Percentiles rank a stretch among this genome's conserved stretches.
Evolutionary conservation across 1,140 invertebrate genomes (phyloP).

Genomic region (Drepana arcuata): DNA sequence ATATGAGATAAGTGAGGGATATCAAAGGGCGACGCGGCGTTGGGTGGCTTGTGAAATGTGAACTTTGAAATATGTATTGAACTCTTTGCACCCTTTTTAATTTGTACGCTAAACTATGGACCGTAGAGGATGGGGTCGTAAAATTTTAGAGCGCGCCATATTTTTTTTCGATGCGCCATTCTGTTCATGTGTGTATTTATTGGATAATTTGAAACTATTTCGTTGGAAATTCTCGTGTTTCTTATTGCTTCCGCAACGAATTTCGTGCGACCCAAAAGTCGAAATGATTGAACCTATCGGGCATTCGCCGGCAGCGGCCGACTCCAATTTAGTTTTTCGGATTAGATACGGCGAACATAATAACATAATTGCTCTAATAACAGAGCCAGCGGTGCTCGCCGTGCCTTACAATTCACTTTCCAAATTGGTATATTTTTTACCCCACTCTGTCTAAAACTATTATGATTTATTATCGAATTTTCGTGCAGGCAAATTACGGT

Average conservation of each 20-base stretch:
- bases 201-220: slow-evolving; percentile 49
- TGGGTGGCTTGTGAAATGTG: slow-evolving; percentile 61
- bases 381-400: slow-evolving; percentile 48
- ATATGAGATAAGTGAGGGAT: slow-evolving; percentile 69
- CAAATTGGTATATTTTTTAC: slow-evolving; percentile 70
- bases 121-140: slow-evolving; percentile 47
- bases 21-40: slow-evolving; percentile 61
- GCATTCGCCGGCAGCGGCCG: slow-evolving; percentile 63
- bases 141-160: slow-evolving; percentile 23
- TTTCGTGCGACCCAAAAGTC: slow-evolving; percentile 68
- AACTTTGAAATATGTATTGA: slow-evolving; percentile 61
- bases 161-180: slow-evolving; percentile 37
- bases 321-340: slow-evolving; percentile 70
- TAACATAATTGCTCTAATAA: slow-evolving; percentile 72
- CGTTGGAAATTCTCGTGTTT: slow-evolving; percentile 62
- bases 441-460: slow-evolving; percentile 67
- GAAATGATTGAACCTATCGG: slow-evolving; percentile 68
- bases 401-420: slow-evolving; percentile 71
- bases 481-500: slow-evolving; percentile 67
- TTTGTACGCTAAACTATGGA: slow-evolving; percentile 61
- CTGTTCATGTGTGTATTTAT: slow-evolving; percentile 36
- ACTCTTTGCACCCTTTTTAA: slow-evolving; percentile 60
- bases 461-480: slow-evolving; percentile 71
- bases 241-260: slow-evolving; percentile 71
- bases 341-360: slow-evolving; percentile 71